A percentile compares a stretch with the other conserved stretches of the same genome.
These are phyloP conservation scores for Orchesella cincta DNA, from an alignment of 1,140 invertebrate species.

Conservation along the genomic window DNA sequence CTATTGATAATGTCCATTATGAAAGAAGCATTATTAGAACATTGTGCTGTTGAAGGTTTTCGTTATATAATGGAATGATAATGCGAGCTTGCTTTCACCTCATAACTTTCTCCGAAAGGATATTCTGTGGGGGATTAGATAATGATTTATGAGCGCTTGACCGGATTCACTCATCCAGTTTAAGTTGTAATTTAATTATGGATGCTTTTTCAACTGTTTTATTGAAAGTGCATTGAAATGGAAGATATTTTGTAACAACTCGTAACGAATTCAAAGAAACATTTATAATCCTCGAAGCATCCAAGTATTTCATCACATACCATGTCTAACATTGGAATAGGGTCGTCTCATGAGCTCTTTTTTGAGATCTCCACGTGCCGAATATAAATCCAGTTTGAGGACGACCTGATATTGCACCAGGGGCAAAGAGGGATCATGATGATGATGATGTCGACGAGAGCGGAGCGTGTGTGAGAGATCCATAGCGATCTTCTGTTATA, in stretches of 20 bases:
- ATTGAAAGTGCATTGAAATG: background rate
- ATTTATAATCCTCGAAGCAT: background rate
- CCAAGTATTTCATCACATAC: background rate
- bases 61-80: no score
- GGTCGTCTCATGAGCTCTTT: background rate
- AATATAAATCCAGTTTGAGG: constrained; percentile 12
- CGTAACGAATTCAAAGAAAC: background rate
- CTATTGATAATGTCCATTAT: background rate
- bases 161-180: no score
- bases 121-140: background rate
- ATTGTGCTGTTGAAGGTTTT: background rate
- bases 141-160: no score
- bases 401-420: constrained; percentile 1
- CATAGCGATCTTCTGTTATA: background rate
- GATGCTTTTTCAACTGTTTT: background rate
- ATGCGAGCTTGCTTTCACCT: background rate
- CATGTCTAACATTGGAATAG: background rate
- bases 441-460: background rate
- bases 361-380: background rate
- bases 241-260: no score
- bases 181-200: background rate
- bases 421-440: background rate
- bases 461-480: no score
- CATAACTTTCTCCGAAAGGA: background rate
- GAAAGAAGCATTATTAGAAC: background rate